A percentile compares a stretch with the other conserved stretches of the same genome.
phyloP scores from a whole-genome alignment of 2,888 invertebrate species.

The Globia sparganii region DNA sequence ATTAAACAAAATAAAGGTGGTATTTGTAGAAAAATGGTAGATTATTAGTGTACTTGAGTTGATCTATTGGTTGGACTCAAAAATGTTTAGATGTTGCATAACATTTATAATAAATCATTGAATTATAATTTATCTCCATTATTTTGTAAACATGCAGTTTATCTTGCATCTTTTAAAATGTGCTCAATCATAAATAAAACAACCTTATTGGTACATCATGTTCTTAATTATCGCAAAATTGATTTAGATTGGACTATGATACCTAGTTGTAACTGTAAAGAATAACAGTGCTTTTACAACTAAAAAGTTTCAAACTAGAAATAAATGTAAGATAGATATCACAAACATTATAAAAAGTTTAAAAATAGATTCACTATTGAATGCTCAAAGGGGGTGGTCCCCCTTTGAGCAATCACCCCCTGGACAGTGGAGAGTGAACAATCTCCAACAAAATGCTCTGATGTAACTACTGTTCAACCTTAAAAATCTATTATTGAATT shows the following conservation, averaged over 20 bases:
- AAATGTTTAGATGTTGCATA: constrained; percentile 55
- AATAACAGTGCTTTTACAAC: constrained; percentile 5
- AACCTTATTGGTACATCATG: background rate
- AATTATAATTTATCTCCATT: constrained; percentile 41
- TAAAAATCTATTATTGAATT: background rate
- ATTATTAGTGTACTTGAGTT: constrained; percentile 14
- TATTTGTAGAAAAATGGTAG: constrained; percentile 21
- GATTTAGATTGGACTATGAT: background rate
- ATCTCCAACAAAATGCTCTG: background rate
- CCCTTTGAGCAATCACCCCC: constrained; percentile 27
- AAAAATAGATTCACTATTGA: constrained; percentile 20
- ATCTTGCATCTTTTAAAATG: constrained; percentile 11
- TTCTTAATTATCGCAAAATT: constrained; percentile 7
- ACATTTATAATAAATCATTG: constrained; percentile 39
- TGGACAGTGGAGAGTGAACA: constrained; percentile 23
- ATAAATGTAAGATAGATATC: background rate
- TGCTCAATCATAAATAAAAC: background rate
- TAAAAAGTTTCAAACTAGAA: background rate
- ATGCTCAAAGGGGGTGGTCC: too few relatives aligned
- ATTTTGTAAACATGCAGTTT: constrained; percentile 35
- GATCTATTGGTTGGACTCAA: constrained; percentile 17
- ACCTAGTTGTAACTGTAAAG: constrained; percentile 13
- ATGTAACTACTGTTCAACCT: background rate
- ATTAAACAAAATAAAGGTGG: constrained; percentile 22
- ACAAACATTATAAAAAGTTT: constrained; percentile 17